Base-by-base conservation (phyloP, 2,888 invertebrate genomes). In the Sicus ferrugineus region DNA sequence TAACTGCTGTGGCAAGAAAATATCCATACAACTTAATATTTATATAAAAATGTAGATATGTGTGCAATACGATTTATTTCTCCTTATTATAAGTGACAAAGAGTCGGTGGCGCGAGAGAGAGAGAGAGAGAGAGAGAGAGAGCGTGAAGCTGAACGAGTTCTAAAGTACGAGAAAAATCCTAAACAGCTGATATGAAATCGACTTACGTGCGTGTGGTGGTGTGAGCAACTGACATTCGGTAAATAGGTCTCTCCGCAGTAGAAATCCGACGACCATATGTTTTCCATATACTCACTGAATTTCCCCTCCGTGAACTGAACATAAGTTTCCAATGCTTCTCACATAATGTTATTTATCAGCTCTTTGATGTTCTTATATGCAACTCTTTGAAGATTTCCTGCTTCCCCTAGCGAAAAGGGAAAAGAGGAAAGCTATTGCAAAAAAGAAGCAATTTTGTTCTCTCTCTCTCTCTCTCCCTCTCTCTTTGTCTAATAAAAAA, bases 221-320 rank as follows among this genome's bases (percentile, higher is more conserved):
- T 28, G 42, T 9, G 58, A 16, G 21, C 4, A 7, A 38, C 11
- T 31, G 26, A 23, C 28, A 23, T 7, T 54, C 28, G 5, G 23
- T 11, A 54, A 54, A 65, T 54, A 64, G 34, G 64, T 64, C 21
- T 31, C 46, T 48, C 31, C 19, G 50, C 21, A 26, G 23, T 26
- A 19, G 52, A 14, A 38, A 28, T 5, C n/a, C n/a, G n/a, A n/a
- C n/a, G 3, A 65, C 52, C 65, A 64, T 30, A 64, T 64, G 64
- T 50, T 64, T 64, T 52, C 23, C 34, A 64, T 64, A 26, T 65
- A 34, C n/a, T n/a, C n/a, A n/a, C n/a, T n/a, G n/a, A n/a, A n/a
- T n/a, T n/a, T n/a, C n/a, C 42, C n/a, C 42, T 42, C 7, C 14
- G 16, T 23, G 0, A 26, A 11, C 11, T 11, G 28, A 54, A 54